Percentiles rank a stretch among this genome's conserved stretches.
phyloP scores from a whole-genome alignment of 2,113 vertebrate species.

The Nannospalax galili region DNA sequence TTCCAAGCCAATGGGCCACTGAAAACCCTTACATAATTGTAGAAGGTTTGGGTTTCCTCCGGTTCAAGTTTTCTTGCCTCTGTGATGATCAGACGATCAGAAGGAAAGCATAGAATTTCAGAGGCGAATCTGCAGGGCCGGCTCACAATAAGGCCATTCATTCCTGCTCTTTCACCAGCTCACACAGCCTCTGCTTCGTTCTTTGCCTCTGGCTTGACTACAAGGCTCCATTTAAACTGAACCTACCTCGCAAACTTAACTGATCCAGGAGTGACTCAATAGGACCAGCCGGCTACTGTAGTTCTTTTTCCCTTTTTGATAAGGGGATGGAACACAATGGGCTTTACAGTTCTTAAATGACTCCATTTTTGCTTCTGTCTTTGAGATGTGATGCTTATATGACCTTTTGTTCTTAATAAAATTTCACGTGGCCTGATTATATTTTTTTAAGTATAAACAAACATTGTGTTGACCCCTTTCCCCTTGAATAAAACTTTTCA shows the following conservation, averaged over 20 bases:
- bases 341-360: constrained; percentile 84
- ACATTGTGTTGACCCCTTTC: not conserved
- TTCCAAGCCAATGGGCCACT: constrained; percentile 83
- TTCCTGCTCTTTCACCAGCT: not conserved
- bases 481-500: constrained; percentile 54
- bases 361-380: constrained; percentile 64
- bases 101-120: constrained; percentile 87
- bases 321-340: constrained; percentile 75
- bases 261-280: constrained; percentile 80
- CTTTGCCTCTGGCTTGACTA: constrained; percentile 82
- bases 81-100: constrained; percentile 87
- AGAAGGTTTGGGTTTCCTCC: constrained; percentile 86
- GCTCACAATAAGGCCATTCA: constrained; percentile 84
- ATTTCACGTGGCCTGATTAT: constrained; percentile 68
- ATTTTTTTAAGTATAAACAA: constrained; percentile 71
- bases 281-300: constrained; percentile 77
- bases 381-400: constrained; percentile 64
- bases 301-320: constrained; percentile 79
- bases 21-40: constrained; percentile 83
- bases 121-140: constrained; percentile 72
- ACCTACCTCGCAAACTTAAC: constrained; percentile 76
- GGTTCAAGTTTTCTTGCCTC: constrained; percentile 84
- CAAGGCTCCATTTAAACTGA: constrained; percentile 87
- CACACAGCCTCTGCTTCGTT: constrained; percentile 75
- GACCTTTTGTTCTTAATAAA: constrained; percentile 77